phyloP scores from a whole-genome alignment of 2,888 invertebrate genomes.

The Pharmacophagus antenor region DNA sequence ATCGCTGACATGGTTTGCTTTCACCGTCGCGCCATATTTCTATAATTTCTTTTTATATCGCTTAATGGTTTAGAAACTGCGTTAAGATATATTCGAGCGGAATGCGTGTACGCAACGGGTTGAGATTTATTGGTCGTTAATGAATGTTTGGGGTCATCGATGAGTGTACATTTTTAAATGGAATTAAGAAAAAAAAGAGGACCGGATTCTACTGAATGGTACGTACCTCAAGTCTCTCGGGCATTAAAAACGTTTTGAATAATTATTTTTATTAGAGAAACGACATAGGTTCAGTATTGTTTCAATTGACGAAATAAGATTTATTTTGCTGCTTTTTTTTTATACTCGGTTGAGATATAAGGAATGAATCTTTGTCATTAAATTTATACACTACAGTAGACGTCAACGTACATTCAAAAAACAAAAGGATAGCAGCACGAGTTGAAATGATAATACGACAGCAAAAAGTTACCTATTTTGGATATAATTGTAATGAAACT shows the following conservation, averaged over 20 bases:
- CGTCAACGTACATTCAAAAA: no score
- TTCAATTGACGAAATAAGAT: no score
- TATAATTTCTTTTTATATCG: conserved; percentile 31
- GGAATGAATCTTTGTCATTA: no score
- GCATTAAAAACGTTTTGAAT: background rate
- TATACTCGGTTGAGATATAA: no score
- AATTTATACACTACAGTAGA: no score
- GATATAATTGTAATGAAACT: background rate
- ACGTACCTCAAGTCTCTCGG: background rate
- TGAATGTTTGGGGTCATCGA: background rate
- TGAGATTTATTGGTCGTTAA: conserved; percentile 14
- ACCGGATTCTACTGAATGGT: background rate
- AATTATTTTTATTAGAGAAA: background rate
- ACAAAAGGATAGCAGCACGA: no score
- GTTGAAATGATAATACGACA: no score
- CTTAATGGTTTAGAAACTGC: conserved; percentile 12
- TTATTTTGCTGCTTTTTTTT: no score
- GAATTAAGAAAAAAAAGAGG: background rate
- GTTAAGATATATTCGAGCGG: conserved; percentile 18
- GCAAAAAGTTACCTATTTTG: no score
- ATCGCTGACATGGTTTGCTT: conserved; percentile 40
- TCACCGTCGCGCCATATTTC: conserved; percentile 34
- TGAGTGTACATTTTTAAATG: background rate
- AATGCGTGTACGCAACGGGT: conserved; percentile 18
- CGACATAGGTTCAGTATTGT: background rate